A percentile compares a stretch with the other conserved stretches of the same genome.
Conservation (phyloP, 37 sponge, comb jelly and placozoan species). For the Haliclona indistincta region DNA sequence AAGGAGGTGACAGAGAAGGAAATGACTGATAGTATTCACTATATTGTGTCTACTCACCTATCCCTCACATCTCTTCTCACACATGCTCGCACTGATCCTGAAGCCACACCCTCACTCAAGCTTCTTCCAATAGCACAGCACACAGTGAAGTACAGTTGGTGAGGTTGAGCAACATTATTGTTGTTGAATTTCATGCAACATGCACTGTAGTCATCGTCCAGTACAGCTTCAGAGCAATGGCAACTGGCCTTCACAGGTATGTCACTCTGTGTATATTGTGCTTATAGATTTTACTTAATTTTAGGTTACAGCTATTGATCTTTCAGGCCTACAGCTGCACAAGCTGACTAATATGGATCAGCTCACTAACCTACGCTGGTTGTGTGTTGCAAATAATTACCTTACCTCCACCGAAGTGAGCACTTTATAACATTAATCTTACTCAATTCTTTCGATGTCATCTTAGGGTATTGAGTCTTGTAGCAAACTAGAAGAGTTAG, state of each 20-base stretch:
- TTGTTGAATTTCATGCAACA: neutral
- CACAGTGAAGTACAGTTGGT: too few species aligned
- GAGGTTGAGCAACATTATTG: too few species aligned
- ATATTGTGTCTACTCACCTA: constrained; percentile 53
- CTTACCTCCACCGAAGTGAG: constrained; percentile 61
- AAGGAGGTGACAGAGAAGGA: constrained; percentile 56
- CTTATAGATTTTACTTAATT: too few species aligned
- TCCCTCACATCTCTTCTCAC: constrained; percentile 65
- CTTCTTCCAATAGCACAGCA: constrained; percentile 57
- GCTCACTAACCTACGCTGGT: constrained; percentile 85
- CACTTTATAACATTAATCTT: neutral
- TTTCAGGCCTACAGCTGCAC: constrained; percentile 50
- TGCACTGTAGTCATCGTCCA: constrained; percentile 1
- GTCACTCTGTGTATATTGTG: constrained; percentile 9
- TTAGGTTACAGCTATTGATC: constrained; percentile 72
- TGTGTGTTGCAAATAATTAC: constrained; percentile 71
- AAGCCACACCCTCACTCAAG: constrained; percentile 39
- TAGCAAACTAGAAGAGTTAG: constrained; percentile 78
- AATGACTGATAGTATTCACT: constrained; percentile 6
- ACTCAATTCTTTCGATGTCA: neutral
- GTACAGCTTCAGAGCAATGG: constrained; percentile 8
- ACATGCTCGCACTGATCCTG: constrained; percentile 26
- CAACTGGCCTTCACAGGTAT: neutral
- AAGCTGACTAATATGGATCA: constrained; percentile 64
- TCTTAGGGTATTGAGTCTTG: constrained; percentile 53